Evolutionary conservation across 2,797 vertebrate genomes (phyloP).

Genomic region (Karalla daura): DNA sequence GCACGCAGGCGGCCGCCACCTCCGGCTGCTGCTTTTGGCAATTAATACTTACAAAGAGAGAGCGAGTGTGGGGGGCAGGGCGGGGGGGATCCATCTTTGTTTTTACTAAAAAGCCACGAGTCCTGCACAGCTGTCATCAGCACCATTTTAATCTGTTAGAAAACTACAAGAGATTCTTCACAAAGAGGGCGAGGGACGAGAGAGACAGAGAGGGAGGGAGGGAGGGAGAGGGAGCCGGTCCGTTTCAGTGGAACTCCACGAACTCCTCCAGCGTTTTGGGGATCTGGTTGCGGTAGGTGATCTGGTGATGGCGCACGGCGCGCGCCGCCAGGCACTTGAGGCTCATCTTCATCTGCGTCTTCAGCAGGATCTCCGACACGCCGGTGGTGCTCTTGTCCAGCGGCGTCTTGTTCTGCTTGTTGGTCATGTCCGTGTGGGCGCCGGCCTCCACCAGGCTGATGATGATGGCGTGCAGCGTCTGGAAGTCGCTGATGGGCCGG

Average conservation of each 20-base stretch:
- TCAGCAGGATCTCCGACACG: constrained; percentile 97
- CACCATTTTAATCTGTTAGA: constrained; percentile 48
- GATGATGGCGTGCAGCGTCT: constrained; percentile 98
- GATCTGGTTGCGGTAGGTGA: constrained; percentile 96
- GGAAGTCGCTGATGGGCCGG: constrained; percentile 97
- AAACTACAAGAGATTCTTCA: constrained; percentile 53
- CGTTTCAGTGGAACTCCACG: constrained; percentile 93
- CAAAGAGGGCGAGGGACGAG: too few species aligned
- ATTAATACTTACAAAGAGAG: constrained; percentile 49
- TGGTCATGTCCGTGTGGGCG: constrained; percentile 97
- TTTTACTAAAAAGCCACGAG: constrained; percentile 44
- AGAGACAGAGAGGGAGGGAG: too few species aligned
- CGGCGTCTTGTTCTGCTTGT: constrained; percentile 97
- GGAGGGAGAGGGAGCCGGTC: too few species aligned
- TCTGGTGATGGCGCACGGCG: constrained; percentile 92
- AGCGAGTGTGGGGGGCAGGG: too few species aligned
- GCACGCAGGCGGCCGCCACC: background rate
- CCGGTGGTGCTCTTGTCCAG: constrained; percentile 97
- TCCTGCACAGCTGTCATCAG: constrained; percentile 8
- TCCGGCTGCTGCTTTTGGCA: constrained; percentile 29
- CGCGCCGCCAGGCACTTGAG: constrained; percentile 98
- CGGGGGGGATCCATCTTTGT: background rate
- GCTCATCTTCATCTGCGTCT: constrained; percentile 99
- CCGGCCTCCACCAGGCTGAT: constrained; percentile 96
- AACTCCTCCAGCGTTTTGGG: constrained; percentile 97